Evolutionary conservation across 2,888 invertebrate species (phyloP).

Genomic region (Acanthosepion pharaonis): DNA sequence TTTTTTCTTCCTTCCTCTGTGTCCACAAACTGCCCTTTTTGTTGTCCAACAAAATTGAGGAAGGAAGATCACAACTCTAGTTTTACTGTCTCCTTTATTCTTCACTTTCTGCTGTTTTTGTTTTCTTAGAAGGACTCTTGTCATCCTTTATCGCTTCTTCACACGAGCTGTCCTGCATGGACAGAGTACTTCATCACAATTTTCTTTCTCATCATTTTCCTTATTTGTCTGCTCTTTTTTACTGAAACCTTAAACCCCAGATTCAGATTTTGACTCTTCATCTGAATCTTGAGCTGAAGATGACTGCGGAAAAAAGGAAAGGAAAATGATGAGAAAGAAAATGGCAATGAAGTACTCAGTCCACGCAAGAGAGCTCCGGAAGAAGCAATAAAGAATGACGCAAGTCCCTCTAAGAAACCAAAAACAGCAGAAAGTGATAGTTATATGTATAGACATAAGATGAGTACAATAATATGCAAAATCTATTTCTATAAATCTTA

Average conservation of each 20-base stretch:
- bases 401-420: too few relatives aligned
- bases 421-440: too few relatives aligned
- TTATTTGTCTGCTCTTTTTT: slow-evolving; percentile 46
- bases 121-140: slow-evolving; percentile 25
- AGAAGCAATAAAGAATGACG: too few relatives aligned
- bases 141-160: slow-evolving; percentile 6
- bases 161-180: background rate
- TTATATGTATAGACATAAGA: too few relatives aligned
- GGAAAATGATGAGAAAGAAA: too few relatives aligned
- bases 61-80: background rate
- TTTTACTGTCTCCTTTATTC: slow-evolving; percentile 13
- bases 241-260: background rate
- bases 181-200: slow-evolving; percentile 43
- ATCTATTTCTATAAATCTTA: background rate
- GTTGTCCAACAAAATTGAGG: background rate
- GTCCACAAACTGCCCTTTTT: background rate
- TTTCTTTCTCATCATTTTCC: slow-evolving; percentile 55
- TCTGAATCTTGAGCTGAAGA: background rate
- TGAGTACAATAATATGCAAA: too few relatives aligned
- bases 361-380: too few relatives aligned
- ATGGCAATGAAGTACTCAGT: too few relatives aligned
- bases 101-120: slow-evolving; percentile 34
- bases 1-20: background rate
- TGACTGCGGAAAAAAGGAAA: too few relatives aligned
- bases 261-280: background rate